A percentile compares a stretch with the other conserved stretches of the same genome.
Evolutionary conservation across 2,113 vertebrate genomes (phyloP).

Genomic region (Notechis scutatus): DNA sequence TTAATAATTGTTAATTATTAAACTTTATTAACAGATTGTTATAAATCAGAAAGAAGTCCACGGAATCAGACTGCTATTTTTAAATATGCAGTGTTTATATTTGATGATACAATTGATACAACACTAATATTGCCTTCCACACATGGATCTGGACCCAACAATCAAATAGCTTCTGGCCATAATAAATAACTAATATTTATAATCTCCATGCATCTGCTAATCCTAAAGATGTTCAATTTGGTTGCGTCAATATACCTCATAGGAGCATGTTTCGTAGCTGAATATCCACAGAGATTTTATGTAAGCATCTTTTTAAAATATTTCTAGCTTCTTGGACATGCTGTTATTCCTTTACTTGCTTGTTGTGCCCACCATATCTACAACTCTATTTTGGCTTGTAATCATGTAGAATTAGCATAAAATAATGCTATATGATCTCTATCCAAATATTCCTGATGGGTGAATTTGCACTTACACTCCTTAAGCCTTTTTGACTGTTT

Average conservation of each 20-base stretch:
- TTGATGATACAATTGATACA: neutral
- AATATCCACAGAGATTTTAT: neutral
- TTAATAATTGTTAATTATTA: neutral
- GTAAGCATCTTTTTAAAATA: neutral
- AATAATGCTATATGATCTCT: neutral
- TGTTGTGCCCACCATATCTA: neutral
- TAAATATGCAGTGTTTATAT: neutral
- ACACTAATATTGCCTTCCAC: neutral
- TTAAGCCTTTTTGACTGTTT: neutral
- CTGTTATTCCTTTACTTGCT: neutral
- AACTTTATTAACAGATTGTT: slow-evolving; percentile 37
- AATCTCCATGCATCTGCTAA: neutral
- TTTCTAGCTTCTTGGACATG: neutral
- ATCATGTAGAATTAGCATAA: neutral
- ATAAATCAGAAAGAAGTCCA: neutral
- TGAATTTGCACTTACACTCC: neutral
- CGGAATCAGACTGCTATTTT: neutral
- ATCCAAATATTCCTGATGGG: neutral
- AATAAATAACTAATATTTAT: neutral
- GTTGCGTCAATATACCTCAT: neutral
- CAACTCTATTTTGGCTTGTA: neutral
- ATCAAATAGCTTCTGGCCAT: neutral
- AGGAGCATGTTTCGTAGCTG: neutral
- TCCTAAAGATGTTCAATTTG: neutral
- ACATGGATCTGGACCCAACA: neutral